Conservation (phyloP, 2,888 invertebrate genomes). For the Athalia cordata region DNA sequence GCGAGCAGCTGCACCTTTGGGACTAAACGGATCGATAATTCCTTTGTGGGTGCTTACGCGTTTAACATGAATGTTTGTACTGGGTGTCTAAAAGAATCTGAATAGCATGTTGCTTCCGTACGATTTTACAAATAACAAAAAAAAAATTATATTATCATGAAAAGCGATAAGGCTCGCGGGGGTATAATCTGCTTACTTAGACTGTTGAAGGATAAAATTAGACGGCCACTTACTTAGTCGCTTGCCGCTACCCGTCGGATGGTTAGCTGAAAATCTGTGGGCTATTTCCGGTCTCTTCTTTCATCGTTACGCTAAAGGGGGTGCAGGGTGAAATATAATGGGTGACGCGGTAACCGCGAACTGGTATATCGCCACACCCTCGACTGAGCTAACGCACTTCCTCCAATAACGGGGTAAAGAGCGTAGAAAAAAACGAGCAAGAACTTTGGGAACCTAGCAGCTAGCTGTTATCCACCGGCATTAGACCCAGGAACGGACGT, state of each 20-base stretch:
- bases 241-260: background rate
- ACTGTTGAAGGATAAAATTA: conserved; percentile 14
- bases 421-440: conserved; percentile 8
- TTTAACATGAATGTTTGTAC: background rate
- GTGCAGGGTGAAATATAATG: conserved; percentile 28
- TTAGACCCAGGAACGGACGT: conserved; percentile 37
- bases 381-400: conserved; percentile 24
- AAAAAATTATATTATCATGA: background rate
- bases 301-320: conserved; percentile 20
- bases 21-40: conserved; percentile 34
- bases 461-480: background rate
- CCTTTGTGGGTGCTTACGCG: conserved; percentile 22
- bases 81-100: background rate
- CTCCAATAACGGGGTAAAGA: background rate
- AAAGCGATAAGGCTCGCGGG: too few species aligned
- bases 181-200: background rate
- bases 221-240: conserved; percentile 23
- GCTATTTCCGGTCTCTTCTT: conserved; percentile 36
- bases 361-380: conserved; percentile 22
- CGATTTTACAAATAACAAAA: background rate
- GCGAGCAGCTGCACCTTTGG: conserved; percentile 15
- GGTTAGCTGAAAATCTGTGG: conserved; percentile 18
- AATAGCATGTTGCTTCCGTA: background rate
- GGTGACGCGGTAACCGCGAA: conserved; percentile 4
- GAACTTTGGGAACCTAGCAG: background rate